Conservation (phyloP, 2,113 vertebrate genomes). For the Actinemys pallida region DNA sequence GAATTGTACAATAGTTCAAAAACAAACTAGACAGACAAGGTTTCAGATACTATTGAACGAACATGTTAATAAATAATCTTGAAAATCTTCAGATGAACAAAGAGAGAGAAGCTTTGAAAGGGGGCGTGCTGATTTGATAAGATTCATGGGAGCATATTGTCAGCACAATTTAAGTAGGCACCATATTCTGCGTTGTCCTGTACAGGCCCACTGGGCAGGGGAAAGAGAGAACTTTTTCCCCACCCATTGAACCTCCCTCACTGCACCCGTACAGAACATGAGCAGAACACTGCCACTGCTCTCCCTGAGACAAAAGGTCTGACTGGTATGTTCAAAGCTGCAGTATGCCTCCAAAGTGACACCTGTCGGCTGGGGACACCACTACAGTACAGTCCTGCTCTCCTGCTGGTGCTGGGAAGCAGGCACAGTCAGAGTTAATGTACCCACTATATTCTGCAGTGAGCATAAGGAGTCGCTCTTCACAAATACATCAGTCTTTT, state of each 20-base stretch:
- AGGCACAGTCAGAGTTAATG: not conserved
- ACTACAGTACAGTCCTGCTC: not conserved
- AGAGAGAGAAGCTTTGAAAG: not conserved
- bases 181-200: not conserved
- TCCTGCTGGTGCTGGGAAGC: not conserved
- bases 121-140: not conserved
- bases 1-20: not conserved
- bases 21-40: not conserved
- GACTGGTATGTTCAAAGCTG: not conserved
- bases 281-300: not conserved
- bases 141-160: not conserved
- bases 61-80: not conserved
- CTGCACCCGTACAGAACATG: not conserved
- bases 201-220: not conserved
- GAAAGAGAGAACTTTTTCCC: not conserved
- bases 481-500: not conserved
- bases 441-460: not conserved
- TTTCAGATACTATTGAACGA: not conserved
- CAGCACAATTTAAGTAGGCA: not conserved
- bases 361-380: not conserved
- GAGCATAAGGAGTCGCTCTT: not conserved
- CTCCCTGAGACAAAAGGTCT: not conserved
- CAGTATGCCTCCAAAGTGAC: not conserved
- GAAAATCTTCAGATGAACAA: not conserved
- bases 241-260: not conserved